Percentiles rank a stretch among this genome's conserved stretches.
phyloP scores from a whole-genome alignment of 92 coral and sea anemone genomes.

The Phenganax marumi region DNA sequence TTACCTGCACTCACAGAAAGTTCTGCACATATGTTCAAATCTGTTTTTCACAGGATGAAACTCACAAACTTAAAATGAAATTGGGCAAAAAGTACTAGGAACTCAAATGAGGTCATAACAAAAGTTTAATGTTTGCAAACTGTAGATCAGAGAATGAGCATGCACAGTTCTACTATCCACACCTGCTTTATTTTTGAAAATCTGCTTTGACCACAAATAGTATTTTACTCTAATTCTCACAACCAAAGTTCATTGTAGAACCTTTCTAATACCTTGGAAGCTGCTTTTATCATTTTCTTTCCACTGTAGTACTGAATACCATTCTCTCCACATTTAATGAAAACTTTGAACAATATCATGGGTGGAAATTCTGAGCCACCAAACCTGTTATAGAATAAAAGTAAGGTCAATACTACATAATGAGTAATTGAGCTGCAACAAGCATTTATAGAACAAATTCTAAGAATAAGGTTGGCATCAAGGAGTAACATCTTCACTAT shows the following conservation, averaged over 20 bases:
- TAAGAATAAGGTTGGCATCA: not conserved
- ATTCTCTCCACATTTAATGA: conserved; percentile 79
- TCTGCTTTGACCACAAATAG: not conserved
- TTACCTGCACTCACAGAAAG: too few species aligned
- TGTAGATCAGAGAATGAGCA: too few species aligned
- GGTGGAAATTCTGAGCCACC: conserved; percentile 98
- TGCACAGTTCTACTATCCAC: too few species aligned
- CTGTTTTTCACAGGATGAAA: too few species aligned
- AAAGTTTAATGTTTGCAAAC: too few species aligned
- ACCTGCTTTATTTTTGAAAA: too few species aligned
- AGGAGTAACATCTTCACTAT: not conserved
- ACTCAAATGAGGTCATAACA: too few species aligned
- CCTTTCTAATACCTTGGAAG: conserved; percentile 65
- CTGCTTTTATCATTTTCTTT: conserved; percentile 79
- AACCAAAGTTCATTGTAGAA: not conserved
- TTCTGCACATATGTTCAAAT: too few species aligned
- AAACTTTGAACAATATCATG: conserved; percentile 88
- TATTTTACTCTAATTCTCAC: not conserved
- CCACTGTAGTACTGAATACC: conserved; percentile 97
- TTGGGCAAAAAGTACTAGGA: not conserved
- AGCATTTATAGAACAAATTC: not conserved
- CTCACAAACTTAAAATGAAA: not conserved
- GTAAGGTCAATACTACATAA: too few species aligned
- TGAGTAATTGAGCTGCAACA: not conserved
- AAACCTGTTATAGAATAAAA: conserved; percentile 57